Evolutionary conservation across 2,797 vertebrate genomes (phyloP).

Genomic region (Lagodon rhomboides): DNA sequence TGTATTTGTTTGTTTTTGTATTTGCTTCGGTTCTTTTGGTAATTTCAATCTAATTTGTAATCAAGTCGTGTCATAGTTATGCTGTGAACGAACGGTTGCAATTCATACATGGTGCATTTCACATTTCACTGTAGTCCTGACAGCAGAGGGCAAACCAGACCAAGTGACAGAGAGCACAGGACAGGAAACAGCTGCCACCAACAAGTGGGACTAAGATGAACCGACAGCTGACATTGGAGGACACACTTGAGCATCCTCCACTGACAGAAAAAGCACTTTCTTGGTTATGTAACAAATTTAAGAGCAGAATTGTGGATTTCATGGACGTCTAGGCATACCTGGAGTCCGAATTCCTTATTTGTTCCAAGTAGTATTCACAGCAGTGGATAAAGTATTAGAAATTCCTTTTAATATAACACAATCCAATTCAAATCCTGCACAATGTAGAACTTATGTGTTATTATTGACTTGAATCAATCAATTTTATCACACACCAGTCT

Average conservation of each 20-base stretch:
- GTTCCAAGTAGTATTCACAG: background rate
- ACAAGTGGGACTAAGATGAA: background rate
- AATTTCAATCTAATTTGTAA: background rate
- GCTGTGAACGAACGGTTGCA: too few species aligned
- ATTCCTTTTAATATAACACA: background rate
- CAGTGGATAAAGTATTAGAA: background rate
- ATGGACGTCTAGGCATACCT: background rate
- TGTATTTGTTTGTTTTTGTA: background rate
- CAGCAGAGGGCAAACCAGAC: conserved; percentile 8
- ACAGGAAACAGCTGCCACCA: background rate
- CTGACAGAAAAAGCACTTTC: background rate
- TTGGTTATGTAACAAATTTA: background rate
- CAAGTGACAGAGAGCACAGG: background rate
- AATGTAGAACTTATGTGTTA: background rate
- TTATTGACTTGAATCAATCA: background rate
- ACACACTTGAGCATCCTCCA: background rate
- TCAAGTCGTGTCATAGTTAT: background rate
- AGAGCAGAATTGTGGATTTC: background rate
- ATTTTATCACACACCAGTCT: background rate
- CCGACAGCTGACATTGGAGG: background rate
- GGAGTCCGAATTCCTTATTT: background rate
- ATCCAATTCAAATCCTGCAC: background rate
- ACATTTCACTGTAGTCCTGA: background rate
- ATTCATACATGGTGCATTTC: background rate
- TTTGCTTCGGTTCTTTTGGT: background rate